Evolutionary conservation across 2,888 invertebrate genomes (phyloP), one percentile per base, ranked within the genome.

Genomic region (Drosophila rubida): DNA sequence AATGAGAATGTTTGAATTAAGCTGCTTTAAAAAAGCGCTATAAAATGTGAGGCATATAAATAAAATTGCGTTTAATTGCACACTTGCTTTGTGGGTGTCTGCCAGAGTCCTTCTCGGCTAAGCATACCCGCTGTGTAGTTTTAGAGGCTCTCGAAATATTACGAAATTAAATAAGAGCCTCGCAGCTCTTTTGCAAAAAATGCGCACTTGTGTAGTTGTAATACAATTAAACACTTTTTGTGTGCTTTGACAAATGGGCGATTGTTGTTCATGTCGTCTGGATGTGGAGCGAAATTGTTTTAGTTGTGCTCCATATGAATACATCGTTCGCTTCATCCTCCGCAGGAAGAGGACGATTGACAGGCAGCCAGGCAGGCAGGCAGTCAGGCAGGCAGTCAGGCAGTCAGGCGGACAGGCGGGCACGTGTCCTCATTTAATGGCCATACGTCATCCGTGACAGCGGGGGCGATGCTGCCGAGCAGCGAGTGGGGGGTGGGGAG

Each of bases 361-460:
- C 22, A 69, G 41, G 32, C 22, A 44, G 54, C 13, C 44, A 44
- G 30, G 2, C 30, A 9, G 30, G 16, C 14, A 9, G 13, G 8
- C 50, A 22, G 49, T 7, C 42, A 16, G n/a, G n/a, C n/a, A n/a
- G n/a, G n/a, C n/a, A n/a, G 54, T 13, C 44, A 44, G 30, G 2
- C 30, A 9, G 30, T 11, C 14, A 9, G 25, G 11, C 22, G 11
- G 30, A 16, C 35, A 44, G 41, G 19, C 48, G 27, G 48, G 48
- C 68, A 77, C 77, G 77, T 77, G 73, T 72, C 73, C 77, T 77
- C 59, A 78, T 70, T 80, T 80, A 78, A 80, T 70, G 74, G 69
- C 67, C 74, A 78, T 78, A 67, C 70, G 70, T 78, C 78, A 78
- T 58, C 60, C 54, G 11, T 65, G 77, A 68, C 55, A 44, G 22